Conservation (phyloP, 2,797 vertebrate species). For the Mormyrus proboscirostris region DNA sequence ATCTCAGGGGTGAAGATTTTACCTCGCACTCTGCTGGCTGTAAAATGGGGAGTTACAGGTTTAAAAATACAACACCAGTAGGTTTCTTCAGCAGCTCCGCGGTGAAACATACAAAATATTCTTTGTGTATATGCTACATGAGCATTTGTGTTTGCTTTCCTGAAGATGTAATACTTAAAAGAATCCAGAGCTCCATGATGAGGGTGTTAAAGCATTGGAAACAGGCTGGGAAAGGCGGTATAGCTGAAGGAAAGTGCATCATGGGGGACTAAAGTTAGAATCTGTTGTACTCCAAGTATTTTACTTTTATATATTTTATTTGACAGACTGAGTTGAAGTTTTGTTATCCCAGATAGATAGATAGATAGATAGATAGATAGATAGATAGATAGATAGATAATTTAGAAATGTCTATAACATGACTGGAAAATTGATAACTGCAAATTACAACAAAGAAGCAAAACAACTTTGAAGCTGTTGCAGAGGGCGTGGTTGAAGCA, state of each 20-base stretch:
- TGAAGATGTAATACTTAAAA: background rate
- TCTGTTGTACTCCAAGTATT: conserved; percentile 42
- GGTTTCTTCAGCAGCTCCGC: background rate
- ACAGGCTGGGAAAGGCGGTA: conserved; percentile 23
- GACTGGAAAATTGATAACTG: background rate
- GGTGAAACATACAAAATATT: background rate
- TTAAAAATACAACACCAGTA: background rate
- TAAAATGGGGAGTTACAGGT: background rate
- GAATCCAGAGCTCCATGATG: background rate
- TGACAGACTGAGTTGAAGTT: conserved; percentile 5
- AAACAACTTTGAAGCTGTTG: background rate
- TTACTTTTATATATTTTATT: conserved; percentile 53
- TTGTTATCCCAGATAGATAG: background rate
- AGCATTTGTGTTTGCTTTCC: background rate
- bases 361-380: background rate
- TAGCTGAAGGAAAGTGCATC: conserved; percentile 47
- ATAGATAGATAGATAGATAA: background rate
- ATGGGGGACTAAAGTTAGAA: conserved; percentile 18
- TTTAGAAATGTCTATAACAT: background rate
- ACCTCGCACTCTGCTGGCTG: background rate
- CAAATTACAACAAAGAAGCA: background rate
- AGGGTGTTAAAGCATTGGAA: background rate
- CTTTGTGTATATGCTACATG: background rate
- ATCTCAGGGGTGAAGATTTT: background rate
- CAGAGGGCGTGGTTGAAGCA: background rate